Evolutionary conservation across 2,888 invertebrate genomes (phyloP).

Genomic region (Caenorhabditis parvicauda): DNA sequence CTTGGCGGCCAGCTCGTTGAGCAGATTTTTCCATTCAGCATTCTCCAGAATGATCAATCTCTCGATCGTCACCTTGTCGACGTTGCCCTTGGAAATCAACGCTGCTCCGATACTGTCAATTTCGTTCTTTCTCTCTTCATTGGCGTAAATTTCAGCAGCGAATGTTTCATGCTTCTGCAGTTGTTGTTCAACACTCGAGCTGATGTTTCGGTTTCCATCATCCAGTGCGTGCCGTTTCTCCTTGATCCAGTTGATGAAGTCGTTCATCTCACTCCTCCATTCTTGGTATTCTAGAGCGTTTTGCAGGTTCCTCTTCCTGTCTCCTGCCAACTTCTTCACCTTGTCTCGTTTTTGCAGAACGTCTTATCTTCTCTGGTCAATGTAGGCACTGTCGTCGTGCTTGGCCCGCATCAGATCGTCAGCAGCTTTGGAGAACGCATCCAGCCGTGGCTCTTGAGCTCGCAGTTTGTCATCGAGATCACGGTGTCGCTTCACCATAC

Average conservation of each 20-base stretch:
- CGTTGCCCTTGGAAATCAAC: slow-evolving; percentile 75
- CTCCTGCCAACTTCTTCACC: slow-evolving; percentile 70
- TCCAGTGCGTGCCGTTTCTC: slow-evolving; percentile 79
- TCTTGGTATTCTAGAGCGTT: slow-evolving; percentile 86
- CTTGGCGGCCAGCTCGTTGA: slow-evolving; percentile 71
- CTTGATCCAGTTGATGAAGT: slow-evolving; percentile 78
- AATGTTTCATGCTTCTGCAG: slow-evolving; percentile 67
- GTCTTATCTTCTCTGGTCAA: slow-evolving; percentile 65
- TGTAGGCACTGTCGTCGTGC: slow-evolving; percentile 50
- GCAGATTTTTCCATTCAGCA: slow-evolving; percentile 76
- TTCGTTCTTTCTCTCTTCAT: slow-evolving; percentile 63
- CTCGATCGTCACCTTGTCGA: slow-evolving; percentile 72
- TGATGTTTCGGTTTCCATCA: slow-evolving; percentile 67
- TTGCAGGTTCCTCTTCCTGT: slow-evolving; percentile 74
- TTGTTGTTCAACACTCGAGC: slow-evolving; percentile 63
- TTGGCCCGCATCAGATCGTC: slow-evolving; percentile 79
- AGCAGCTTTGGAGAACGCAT: slow-evolving; percentile 79
- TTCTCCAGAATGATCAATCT: slow-evolving; percentile 74
- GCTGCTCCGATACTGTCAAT: slow-evolving; percentile 69
- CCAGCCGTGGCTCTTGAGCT: slow-evolving; percentile 87
- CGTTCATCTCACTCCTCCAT: slow-evolving; percentile 87
- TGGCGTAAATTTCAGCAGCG: slow-evolving; percentile 66
- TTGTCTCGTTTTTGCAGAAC: slow-evolving; percentile 72
- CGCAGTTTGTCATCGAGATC: slow-evolving; percentile 86
- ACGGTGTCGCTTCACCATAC: slow-evolving; percentile 84